Evolutionary conservation across 2,797 vertebrate species (phyloP).

Genomic region (Lateolabrax maculatus): DNA sequence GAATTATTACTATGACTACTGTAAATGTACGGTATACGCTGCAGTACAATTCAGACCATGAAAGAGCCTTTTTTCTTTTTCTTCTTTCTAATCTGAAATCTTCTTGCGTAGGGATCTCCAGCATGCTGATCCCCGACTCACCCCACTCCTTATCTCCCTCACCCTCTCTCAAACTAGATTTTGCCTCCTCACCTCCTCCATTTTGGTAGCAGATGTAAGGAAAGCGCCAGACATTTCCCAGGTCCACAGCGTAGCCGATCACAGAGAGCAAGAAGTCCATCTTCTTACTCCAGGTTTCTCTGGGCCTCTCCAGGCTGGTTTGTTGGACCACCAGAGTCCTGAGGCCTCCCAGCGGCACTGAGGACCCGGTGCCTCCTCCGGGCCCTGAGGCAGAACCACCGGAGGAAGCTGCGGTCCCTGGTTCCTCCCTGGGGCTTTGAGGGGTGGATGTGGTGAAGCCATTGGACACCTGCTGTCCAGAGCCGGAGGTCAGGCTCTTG

Average conservation of each 20-base stretch:
- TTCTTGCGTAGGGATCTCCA: neutral
- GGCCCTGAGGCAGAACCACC: slow-evolving; percentile 46
- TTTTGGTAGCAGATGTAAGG: slow-evolving; percentile 99
- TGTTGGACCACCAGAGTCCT: slow-evolving; percentile 90
- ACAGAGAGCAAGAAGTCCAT: slow-evolving; percentile 98
- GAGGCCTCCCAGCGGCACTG: slow-evolving; percentile 75
- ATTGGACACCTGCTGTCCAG: slow-evolving; percentile 90
- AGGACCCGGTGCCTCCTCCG: slow-evolving; percentile 50
- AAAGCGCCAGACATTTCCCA: slow-evolving; percentile 99
- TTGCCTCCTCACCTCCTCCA: slow-evolving; percentile 93
- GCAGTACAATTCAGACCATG: neutral
- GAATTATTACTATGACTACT: slow-evolving; percentile 1
- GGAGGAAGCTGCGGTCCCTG: slow-evolving; percentile 66
- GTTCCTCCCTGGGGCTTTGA: slow-evolving; percentile 85
- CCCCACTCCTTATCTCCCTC: slow-evolving; percentile 1
- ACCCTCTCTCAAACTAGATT: neutral
- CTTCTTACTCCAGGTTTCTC: slow-evolving; percentile 99
- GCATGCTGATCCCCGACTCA: neutral
- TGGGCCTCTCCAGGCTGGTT: slow-evolving; percentile 88
- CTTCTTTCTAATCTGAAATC: slow-evolving; percentile 13
- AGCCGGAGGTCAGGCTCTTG: slow-evolving; percentile 75
- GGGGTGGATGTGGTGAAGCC: slow-evolving; percentile 90
- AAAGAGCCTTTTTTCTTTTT: slow-evolving; percentile 6
- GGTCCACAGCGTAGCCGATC: slow-evolving; percentile 97
- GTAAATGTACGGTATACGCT: neutral